Evolutionary conservation across 1,140 invertebrate species (phyloP).

Genomic region (Carposina sasakii): DNA sequence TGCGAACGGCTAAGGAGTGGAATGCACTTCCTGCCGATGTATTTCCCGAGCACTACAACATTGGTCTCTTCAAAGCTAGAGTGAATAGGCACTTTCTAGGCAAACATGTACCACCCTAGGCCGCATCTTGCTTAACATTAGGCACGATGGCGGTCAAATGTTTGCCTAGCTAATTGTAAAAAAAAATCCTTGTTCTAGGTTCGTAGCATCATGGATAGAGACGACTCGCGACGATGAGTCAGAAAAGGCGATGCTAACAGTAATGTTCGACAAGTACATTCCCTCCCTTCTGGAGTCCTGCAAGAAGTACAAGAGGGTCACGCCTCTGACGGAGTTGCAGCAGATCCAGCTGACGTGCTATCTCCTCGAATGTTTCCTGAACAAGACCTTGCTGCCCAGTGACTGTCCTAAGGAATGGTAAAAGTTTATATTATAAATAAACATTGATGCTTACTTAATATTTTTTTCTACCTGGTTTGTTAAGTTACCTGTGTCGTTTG

Average conservation of each 20-base stretch:
- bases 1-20: no score
- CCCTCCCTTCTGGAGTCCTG: conserved; percentile 86
- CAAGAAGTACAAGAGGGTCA: conserved; percentile 92
- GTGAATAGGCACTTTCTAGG: no score
- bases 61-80: no score
- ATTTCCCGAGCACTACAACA: no score
- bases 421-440: conserved; percentile 2
- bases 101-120: neutral
- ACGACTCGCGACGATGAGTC: conserved; percentile 78
- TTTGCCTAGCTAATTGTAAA: neutral
- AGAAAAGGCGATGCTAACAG: conserved; percentile 86
- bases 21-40: no score
- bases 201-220: conserved; percentile 94
- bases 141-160: neutral
- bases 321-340: conserved; percentile 91
- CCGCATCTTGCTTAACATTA: neutral
- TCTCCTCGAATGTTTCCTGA: conserved; percentile 90
- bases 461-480: no score
- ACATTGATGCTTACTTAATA: no score
- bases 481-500: no score
- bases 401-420: conserved; percentile 93
- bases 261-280: conserved; percentile 97
- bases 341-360: conserved; percentile 94
- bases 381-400: conserved; percentile 83
- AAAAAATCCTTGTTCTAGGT: conserved; percentile 65